A percentile compares a stretch with the other conserved stretches of the same genome.
Evolutionary conservation across 2,888 invertebrate species (phyloP).

Genomic region (Lithophane semibrunnea): DNA sequence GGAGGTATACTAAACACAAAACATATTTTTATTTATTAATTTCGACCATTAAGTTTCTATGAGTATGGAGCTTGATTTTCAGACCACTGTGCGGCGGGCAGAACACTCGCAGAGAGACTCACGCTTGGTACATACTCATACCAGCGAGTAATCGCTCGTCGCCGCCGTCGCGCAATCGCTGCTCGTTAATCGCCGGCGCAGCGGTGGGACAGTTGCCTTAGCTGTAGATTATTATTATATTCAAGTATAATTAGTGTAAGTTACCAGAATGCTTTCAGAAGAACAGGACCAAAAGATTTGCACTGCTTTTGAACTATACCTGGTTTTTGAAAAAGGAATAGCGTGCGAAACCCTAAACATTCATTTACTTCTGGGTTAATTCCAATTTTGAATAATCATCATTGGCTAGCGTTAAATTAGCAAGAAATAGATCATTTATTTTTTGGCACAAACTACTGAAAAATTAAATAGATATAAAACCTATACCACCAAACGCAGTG

Average conservation of each 20-base stretch:
- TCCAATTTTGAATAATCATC: not conserved
- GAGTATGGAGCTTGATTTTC: no score
- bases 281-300: not conserved
- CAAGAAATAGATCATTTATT: not conserved
- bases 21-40: no score
- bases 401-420: not conserved
- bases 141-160: no score
- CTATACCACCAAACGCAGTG: not conserved
- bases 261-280: not conserved
- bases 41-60: no score
- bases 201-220: no score
- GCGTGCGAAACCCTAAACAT: not conserved
- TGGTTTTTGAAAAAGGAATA: not conserved
- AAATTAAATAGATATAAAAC: not conserved
- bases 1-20: no score
- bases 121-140: no score
- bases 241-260: not conserved
- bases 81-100: no score
- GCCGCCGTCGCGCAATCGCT: no score
- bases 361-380: not conserved
- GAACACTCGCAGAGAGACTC: no score
- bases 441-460: not conserved
- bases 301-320: not conserved
- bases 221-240: conserved; percentile 12
- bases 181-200: no score